Evolutionary conservation across 2,888 invertebrate species (phyloP).

Genomic region (Drosophila emarginata): DNA sequence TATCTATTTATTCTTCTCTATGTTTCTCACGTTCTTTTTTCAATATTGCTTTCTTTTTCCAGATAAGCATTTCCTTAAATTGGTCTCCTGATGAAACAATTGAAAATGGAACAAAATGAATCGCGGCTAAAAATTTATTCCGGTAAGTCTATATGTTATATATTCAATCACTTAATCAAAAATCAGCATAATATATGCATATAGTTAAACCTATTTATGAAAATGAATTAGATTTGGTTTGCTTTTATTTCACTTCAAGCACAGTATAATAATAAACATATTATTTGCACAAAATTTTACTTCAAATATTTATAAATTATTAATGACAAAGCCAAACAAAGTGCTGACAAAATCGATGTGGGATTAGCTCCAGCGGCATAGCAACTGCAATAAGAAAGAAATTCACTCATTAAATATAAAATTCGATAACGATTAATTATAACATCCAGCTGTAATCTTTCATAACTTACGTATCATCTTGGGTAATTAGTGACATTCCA

Average conservation of each 20-base stretch:
- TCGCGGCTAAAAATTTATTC: not conserved
- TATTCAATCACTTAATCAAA: not conserved
- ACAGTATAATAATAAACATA: not conserved
- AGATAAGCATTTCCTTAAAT: not conserved
- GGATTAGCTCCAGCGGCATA: slow-evolving; percentile 1
- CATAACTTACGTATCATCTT: slow-evolving; percentile 60
- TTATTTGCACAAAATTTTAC: not conserved
- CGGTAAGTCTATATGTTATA: not conserved
- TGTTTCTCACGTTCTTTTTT: not conserved
- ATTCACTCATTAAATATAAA: not conserved
- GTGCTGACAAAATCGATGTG: not conserved
- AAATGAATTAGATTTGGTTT: no score
- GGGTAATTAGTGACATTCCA: slow-evolving; percentile 58
- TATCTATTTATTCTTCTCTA: not conserved
- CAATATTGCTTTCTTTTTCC: not conserved
- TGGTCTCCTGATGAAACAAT: not conserved
- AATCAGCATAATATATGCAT: no score
- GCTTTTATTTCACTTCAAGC: no score
- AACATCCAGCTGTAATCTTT: no score
- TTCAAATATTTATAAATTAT: slow-evolving; percentile 1
- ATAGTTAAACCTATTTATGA: no score
- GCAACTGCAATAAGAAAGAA: not conserved
- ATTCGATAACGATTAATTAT: no score
- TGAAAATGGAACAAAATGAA: not conserved
- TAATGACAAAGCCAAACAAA: not conserved